Conservation (phyloP, 2,113 vertebrate genomes). For the Hemibagrus wyckioides region DNA sequence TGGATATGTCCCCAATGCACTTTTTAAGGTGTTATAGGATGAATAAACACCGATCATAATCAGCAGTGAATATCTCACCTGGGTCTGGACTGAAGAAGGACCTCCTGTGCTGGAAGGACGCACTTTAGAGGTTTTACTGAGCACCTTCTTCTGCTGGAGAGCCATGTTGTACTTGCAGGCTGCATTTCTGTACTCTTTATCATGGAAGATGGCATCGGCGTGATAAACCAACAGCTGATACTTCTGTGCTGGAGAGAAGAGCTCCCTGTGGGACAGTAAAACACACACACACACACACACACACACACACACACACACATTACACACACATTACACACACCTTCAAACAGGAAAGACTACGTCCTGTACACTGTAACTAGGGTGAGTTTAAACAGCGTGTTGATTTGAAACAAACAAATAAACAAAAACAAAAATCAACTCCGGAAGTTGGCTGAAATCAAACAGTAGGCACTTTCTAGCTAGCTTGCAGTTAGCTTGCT, state of each 20-base stretch:
- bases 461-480: no score
- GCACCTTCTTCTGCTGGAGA: conserved; percentile 95
- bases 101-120: conserved; percentile 87
- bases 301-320: not conserved
- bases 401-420: not conserved
- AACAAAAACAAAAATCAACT: no score
- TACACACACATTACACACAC: not conserved
- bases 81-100: conserved; percentile 86
- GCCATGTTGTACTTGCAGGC: conserved; percentile 98
- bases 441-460: not conserved
- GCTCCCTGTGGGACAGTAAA: conserved; percentile 77
- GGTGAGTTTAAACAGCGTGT: not conserved
- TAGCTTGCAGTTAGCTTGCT: no score
- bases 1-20: not conserved
- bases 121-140: conserved; percentile 98
- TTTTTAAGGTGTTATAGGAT: not conserved
- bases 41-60: not conserved
- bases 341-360: not conserved
- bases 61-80: conserved; percentile 71
- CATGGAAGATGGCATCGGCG: conserved; percentile 95
- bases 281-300: conserved; percentile 32
- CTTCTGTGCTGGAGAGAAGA: conserved; percentile 95
- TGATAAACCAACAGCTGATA: conserved; percentile 97
- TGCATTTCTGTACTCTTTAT: conserved; percentile 97
- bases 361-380: not conserved